Conservation (phyloP, 1,140 invertebrate genomes). For the Pachypsylla venusta region DNA sequence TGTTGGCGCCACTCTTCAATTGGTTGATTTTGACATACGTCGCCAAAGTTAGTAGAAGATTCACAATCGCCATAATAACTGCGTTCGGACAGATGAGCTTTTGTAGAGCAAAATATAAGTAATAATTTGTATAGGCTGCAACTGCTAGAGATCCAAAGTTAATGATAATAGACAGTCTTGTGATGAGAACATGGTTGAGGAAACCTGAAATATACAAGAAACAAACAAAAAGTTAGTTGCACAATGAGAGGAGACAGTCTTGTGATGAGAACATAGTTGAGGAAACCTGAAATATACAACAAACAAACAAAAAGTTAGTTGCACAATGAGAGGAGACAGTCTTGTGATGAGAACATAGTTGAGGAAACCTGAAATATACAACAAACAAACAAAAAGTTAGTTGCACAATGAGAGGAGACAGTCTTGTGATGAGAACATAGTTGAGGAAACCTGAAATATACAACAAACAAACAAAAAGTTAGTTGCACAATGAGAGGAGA, state of each 20-base stretch:
- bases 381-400: not conserved
- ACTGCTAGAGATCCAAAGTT: too few relatives aligned
- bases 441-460: not conserved
- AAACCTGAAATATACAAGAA: not conserved
- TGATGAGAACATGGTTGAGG: not conserved
- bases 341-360: too few relatives aligned
- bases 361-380: too few relatives aligned
- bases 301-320: too few relatives aligned
- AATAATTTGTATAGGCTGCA: too few relatives aligned
- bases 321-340: too few relatives aligned
- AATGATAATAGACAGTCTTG: not conserved
- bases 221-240: not conserved
- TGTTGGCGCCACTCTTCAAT: not conserved
- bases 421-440: not conserved
- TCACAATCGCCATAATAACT: not conserved
- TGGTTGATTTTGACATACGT: not conserved
- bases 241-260: not conserved
- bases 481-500: not conserved
- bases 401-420: not conserved
- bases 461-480: not conserved
- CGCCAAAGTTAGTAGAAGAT: not conserved
- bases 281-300: too few relatives aligned
- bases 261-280: too few relatives aligned
- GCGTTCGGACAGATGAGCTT: not conserved
- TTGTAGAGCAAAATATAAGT: not conserved